Evolutionary conservation across 2,113 vertebrate species (phyloP).

Genomic region (Melanerpes aurifrons): DNA sequence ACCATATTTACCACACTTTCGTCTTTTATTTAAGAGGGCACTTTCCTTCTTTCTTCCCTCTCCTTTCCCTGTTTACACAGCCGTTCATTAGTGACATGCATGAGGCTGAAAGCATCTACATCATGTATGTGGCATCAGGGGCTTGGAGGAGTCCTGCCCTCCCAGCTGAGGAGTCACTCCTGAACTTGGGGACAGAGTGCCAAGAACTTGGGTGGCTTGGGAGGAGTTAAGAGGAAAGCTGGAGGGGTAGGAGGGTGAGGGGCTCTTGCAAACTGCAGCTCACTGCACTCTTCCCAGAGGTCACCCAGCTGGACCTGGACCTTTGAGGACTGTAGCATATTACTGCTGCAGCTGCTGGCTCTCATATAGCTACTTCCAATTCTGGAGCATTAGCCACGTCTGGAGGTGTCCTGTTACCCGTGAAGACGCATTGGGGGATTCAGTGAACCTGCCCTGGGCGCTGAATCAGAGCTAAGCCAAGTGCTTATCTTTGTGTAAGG

Average conservation of each 20-base stretch:
- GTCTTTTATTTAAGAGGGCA: slow-evolving; percentile 83
- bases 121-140: background rate
- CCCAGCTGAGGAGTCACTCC: background rate
- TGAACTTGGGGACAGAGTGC: background rate
- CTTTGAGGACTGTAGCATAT: background rate
- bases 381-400: background rate
- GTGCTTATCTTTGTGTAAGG: background rate
- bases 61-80: slow-evolving; percentile 83
- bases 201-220: background rate
- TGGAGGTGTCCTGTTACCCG: background rate
- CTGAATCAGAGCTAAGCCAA: background rate
- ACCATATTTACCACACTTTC: slow-evolving; percentile 82
- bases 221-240: background rate
- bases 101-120: slow-evolving; percentile 53
- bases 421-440: background rate
- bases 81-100: slow-evolving; percentile 77
- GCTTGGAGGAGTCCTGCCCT: background rate
- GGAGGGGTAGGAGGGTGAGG: background rate
- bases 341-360: slow-evolving; percentile 7
- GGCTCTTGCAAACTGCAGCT: background rate
- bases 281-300: background rate
- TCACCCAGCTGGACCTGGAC: background rate
- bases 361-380: background rate
- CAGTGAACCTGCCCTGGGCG: background rate
- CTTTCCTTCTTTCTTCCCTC: slow-evolving; percentile 83